Conservation (phyloP, 2,797 vertebrate genomes). For the Muraenolepis orangiensis region DNA sequence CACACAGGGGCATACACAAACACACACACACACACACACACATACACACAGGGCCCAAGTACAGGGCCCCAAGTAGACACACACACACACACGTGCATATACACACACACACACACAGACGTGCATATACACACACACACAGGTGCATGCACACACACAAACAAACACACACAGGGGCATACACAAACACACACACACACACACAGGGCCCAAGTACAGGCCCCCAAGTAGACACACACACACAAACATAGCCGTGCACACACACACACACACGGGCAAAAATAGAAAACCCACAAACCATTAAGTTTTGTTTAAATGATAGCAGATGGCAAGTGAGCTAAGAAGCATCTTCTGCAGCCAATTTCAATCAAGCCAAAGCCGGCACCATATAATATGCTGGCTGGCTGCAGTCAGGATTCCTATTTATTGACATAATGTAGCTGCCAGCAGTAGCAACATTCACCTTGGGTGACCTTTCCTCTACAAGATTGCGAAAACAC, state of each 20-base stretch:
- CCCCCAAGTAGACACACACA: background rate
- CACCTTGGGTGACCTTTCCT: constrained; percentile 63
- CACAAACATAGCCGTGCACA: background rate
- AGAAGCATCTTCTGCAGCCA: constrained; percentile 52
- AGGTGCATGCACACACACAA: constrained; percentile 11
- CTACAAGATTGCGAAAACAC: constrained; percentile 38
- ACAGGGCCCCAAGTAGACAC: too few species aligned
- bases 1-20: constrained; percentile 19
- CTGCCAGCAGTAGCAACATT: constrained; percentile 53
- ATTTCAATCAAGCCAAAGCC: constrained; percentile 49
- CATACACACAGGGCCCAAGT: constrained; percentile 12
- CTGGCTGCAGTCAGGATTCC: constrained; percentile 33
- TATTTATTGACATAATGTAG: constrained; percentile 50
- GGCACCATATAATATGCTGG: constrained; percentile 47
- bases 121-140: constrained; percentile 17
- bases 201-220: background rate
- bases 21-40: constrained; percentile 28
- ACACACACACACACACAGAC: constrained; percentile 20
- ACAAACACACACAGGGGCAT: constrained; percentile 2
- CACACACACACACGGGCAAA: constrained; percentile 30
- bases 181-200: background rate
- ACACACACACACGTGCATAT: too few species aligned
- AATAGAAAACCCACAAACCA: constrained; percentile 31
- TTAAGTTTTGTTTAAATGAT: constrained; percentile 45
- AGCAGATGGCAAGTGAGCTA: constrained; percentile 64